These are phyloP conservation scores for Guaruba guarouba DNA, from an alignment of 2,113 vertebrate genomes.

Conservation along the genomic window DNA sequence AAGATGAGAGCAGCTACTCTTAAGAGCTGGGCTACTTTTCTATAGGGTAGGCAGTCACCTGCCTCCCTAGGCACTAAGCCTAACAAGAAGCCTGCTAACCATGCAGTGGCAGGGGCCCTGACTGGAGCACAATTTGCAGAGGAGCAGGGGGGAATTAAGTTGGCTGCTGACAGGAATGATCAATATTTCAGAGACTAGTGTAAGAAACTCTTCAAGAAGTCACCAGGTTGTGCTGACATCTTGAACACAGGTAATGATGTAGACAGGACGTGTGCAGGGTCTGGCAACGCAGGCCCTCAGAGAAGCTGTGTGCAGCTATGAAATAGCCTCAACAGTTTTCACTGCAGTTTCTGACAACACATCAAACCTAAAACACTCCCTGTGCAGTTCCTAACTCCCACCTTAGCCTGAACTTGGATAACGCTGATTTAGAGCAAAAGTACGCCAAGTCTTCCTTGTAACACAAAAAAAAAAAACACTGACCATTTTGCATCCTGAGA, in stretches of 20 bases:
- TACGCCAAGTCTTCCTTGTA: background rate
- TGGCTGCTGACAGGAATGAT: background rate
- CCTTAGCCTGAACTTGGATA: background rate
- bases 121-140: background rate
- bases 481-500: background rate
- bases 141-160: background rate
- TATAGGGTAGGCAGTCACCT: accelerated
- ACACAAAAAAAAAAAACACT: too few species aligned
- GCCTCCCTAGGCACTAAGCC: background rate
- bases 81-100: background rate
- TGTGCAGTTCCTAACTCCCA: background rate
- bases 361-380: background rate
- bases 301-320: background rate
- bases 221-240: accelerated
- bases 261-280: background rate
- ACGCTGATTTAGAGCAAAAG: background rate
- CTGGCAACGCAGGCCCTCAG: background rate
- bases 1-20: background rate
- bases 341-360: background rate
- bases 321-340: background rate
- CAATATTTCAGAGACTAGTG: background rate
- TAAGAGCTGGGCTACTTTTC: background rate
- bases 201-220: background rate
- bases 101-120: background rate
- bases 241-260: background rate